phyloP scores from a whole-genome alignment of 2,797 vertebrate genomes.

The Macrochelys suwanniensis region DNA sequence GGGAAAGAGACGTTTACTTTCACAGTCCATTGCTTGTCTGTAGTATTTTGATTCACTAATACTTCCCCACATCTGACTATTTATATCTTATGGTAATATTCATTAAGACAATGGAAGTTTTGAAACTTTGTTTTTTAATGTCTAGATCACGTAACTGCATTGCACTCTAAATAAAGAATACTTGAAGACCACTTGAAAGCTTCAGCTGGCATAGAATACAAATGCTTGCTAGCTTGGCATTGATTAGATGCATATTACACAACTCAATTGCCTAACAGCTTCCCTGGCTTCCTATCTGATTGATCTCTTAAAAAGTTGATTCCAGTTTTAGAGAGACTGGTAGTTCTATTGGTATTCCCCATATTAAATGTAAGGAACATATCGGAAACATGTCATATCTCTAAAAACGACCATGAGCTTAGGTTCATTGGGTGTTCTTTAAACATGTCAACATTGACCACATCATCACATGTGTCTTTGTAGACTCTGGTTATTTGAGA shows the following conservation, averaged over 20 bases:
- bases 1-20: conserved; percentile 23
- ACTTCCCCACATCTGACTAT: background rate
- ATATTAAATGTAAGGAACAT: background rate
- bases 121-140: background rate
- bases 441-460: background rate
- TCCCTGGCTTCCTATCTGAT: background rate
- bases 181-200: background rate
- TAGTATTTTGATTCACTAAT: conserved; percentile 20
- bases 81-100: background rate
- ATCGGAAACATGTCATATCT: background rate
- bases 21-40: conserved; percentile 24
- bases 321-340: background rate
- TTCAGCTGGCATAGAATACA: background rate
- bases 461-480: background rate
- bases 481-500: background rate
- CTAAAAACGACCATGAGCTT: background rate
- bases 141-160: background rate
- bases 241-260: fast-evolving
- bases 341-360: background rate
- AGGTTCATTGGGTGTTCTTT: background rate
- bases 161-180: background rate
- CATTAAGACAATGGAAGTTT: background rate
- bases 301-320: fast-evolving
- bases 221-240: fast-evolving
- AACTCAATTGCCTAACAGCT: background rate